phyloP scores from a whole-genome alignment of 2,888 invertebrate genomes.

The Apoderus coryli region DNA sequence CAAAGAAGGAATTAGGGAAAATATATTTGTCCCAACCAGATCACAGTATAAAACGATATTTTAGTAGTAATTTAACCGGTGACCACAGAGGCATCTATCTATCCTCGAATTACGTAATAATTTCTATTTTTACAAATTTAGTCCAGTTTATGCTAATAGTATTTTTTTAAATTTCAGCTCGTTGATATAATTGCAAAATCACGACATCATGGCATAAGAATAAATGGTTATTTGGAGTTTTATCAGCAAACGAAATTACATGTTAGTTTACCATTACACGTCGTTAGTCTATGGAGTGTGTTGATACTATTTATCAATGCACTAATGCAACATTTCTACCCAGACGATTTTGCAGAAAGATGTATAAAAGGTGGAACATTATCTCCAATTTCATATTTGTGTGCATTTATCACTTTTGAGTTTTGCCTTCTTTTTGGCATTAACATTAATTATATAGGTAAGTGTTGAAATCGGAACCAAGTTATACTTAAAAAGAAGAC shows the following conservation, averaged over 20 bases:
- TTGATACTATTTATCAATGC: slow-evolving; percentile 39
- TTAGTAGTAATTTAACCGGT: too few relatives aligned
- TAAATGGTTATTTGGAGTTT: slow-evolving; percentile 54
- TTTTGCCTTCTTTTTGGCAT: slow-evolving; percentile 34
- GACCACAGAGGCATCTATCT: too few relatives aligned
- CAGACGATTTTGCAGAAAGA: slow-evolving; percentile 35
- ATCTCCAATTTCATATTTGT: slow-evolving; percentile 44
- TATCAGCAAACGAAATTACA: slow-evolving; percentile 45
- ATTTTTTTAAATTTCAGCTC: slow-evolving; percentile 32
- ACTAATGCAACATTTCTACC: slow-evolving; percentile 42
- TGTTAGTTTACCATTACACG: slow-evolving; percentile 44
- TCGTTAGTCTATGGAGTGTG: slow-evolving; percentile 48
- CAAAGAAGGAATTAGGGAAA: too few relatives aligned
- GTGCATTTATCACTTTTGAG: slow-evolving; percentile 38
- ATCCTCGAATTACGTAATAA: too few relatives aligned
- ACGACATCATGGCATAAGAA: slow-evolving; percentile 43
- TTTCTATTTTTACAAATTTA: slow-evolving; percentile 4
- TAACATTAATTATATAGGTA: slow-evolving; percentile 41
- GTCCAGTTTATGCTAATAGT: slow-evolving; percentile 7
- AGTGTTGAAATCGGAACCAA: too few relatives aligned
- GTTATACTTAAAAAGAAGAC: too few relatives aligned
- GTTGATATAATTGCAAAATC: slow-evolving; percentile 42
- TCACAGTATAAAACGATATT: too few relatives aligned
- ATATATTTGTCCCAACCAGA: too few relatives aligned
- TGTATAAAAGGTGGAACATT: slow-evolving; percentile 36